Conservation (phyloP, 2,113 vertebrate genomes). For the Chaetura pelagica region DNA sequence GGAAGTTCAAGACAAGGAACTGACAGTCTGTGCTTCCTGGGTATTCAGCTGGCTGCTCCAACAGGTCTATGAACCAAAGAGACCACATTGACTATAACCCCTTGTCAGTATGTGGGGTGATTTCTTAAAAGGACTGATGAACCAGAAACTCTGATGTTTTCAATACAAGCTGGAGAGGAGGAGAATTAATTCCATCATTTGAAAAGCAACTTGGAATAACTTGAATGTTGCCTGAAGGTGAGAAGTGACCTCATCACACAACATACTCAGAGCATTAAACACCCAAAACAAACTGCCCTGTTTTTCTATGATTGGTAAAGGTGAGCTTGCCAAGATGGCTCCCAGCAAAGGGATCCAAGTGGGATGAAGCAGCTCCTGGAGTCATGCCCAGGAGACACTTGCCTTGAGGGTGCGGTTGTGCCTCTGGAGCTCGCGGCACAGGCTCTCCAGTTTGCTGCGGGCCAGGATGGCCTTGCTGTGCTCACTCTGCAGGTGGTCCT, state of each 20-base stretch:
- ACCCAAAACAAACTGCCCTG: neutral
- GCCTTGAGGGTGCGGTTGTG: conserved; percentile 98
- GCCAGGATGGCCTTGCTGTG: conserved; percentile 97
- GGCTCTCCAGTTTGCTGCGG: conserved; percentile 95
- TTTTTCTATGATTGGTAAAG: neutral
- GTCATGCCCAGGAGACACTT: neutral
- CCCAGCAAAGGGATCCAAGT: fast-evolving
- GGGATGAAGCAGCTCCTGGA: neutral
- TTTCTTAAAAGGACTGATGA: neutral
- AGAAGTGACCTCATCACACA: neutral
- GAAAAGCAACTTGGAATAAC: neutral
- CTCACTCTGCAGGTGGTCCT: conserved; percentile 93
- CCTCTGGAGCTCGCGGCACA: conserved; percentile 94
- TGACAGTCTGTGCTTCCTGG: neutral
- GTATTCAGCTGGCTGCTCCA: neutral
- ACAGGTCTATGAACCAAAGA: neutral
- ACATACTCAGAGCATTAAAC: neutral
- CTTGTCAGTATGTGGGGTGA: neutral
- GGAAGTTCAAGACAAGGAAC: neutral
- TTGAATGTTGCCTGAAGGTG: neutral
- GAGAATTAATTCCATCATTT: neutral
- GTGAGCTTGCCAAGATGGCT: neutral
- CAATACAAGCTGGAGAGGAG: neutral
- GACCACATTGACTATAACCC: neutral
- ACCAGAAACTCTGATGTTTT: neutral